Conservation (phyloP, 2,888 invertebrate genomes). For the Fragum sueziense region DNA sequence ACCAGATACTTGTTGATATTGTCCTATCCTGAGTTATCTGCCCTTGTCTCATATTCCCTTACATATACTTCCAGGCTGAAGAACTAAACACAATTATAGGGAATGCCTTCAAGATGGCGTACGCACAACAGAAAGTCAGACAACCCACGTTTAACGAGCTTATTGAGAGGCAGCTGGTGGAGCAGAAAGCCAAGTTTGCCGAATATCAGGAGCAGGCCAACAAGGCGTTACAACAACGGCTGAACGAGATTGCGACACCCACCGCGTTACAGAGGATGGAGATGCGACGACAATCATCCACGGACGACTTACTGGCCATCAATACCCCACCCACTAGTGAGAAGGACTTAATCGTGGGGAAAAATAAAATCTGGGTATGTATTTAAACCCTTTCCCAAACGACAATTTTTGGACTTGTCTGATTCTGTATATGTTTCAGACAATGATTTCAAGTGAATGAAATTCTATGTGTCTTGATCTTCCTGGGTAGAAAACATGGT, state of each 20-base stretch:
- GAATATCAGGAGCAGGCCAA: constrained; percentile 76
- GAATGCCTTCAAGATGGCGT: constrained; percentile 96
- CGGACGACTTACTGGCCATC: constrained; percentile 51
- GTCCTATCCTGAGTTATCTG: too few species aligned
- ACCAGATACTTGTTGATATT: too few species aligned
- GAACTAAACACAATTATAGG: constrained; percentile 93
- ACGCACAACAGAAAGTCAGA: constrained; percentile 86
- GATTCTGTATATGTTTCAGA: too few species aligned
- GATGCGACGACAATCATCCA: constrained; percentile 68
- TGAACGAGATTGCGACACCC: constrained; percentile 78
- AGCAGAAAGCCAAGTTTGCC: constrained; percentile 76
- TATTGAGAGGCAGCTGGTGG: constrained; percentile 78
- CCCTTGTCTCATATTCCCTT: too few species aligned
- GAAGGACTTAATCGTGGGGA: constrained; percentile 60
- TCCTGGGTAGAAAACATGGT: background rate
- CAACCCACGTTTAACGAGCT: constrained; percentile 81
- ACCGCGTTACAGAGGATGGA: constrained; percentile 77
- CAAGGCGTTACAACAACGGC: constrained; percentile 71
- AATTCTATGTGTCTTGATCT: too few species aligned
- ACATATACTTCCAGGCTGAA: constrained; percentile 87
- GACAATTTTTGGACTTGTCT: too few species aligned
- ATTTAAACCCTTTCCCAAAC: too few species aligned
- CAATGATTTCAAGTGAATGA: too few species aligned
- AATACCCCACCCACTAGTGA: constrained; percentile 52
- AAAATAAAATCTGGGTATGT: constrained; percentile 75